Evolutionary conservation across 2,113 vertebrate species (phyloP).

Genomic region (Nannobrachium achirus): DNA sequence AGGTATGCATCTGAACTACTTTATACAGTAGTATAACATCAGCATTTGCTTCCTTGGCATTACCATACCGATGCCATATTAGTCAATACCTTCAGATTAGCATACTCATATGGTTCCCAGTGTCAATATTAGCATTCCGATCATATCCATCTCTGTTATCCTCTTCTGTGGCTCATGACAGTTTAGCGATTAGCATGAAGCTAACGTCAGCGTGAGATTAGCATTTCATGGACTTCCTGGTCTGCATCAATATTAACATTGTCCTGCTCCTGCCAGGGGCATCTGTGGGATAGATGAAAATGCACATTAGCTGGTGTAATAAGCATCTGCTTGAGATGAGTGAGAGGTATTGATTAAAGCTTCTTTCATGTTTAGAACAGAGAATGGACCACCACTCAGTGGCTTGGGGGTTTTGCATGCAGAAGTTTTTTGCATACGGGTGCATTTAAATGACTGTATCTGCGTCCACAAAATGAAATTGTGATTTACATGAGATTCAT

Average conservation of each 20-base stretch:
- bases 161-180: conserved; percentile 22
- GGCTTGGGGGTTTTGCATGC: too few relatives aligned
- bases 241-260: conserved; percentile 57
- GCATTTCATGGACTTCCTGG: conserved; percentile 14
- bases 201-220: conserved; percentile 45
- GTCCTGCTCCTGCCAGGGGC: conserved; percentile 28
- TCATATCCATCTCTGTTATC: not conserved
- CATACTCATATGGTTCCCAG: not conserved
- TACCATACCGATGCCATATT: too few relatives aligned
- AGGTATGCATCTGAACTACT: too few relatives aligned
- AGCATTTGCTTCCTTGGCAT: too few relatives aligned
- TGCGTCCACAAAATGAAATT: too few relatives aligned
- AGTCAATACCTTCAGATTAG: too few relatives aligned
- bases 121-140: conserved; percentile 18
- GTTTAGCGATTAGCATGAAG: conserved; percentile 26
- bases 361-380: conserved; percentile 54
- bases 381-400: conserved; percentile 45
- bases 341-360: conserved; percentile 60
- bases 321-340: conserved; percentile 41
- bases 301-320: conserved; percentile 46
- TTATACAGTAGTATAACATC: too few relatives aligned
- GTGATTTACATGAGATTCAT: too few relatives aligned
- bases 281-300: conserved; percentile 48
- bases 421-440: conserved; percentile 18
- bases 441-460: conserved; percentile 21